Percentiles rank a stretch among this genome's conserved stretches.
These are phyloP conservation scores for Ophion slaviceki DNA, from an alignment of 2,888 invertebrate genomes.

Conservation along the genomic window DNA sequence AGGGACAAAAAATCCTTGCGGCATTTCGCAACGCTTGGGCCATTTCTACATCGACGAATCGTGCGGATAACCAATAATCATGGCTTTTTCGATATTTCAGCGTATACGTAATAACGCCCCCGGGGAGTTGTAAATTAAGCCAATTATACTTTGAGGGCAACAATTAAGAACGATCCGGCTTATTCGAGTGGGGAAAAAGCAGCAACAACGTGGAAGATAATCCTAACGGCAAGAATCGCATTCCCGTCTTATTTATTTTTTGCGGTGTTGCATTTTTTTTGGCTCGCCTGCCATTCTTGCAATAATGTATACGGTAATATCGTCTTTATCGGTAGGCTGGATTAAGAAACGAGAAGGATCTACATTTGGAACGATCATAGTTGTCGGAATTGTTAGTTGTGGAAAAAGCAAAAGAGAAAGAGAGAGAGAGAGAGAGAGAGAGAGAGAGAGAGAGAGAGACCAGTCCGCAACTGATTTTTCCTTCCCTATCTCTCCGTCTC, in stretches of 20 bases:
- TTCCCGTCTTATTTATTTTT: conserved; percentile 11
- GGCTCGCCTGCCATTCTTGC: conserved; percentile 1
- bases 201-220: conserved; percentile 26
- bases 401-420: not conserved
- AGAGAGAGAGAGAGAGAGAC: not conserved
- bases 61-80: conserved; percentile 23
- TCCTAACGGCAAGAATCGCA: conserved; percentile 50
- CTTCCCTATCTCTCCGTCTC: not conserved
- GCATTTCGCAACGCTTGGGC: conserved; percentile 26
- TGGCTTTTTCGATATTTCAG: conserved; percentile 20
- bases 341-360: conserved; percentile 43
- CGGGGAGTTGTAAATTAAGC: conserved; percentile 34
- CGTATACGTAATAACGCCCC: conserved; percentile 20
- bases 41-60: conserved; percentile 23
- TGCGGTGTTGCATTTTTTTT: conserved; percentile 28
- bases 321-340: conserved; percentile 48
- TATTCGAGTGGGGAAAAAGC: conserved; percentile 11
- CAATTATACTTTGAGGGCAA: conserved; percentile 24
- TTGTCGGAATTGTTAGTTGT: conserved; percentile 1
- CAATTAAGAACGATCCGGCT: conserved; percentile 44
- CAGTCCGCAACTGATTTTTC: conserved; percentile 2
- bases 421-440: not conserved
- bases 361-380: conserved; percentile 17
- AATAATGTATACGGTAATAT: conserved; percentile 47
- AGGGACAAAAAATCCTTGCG: not conserved